Base-by-base conservation (phyloP, 2,888 invertebrate genomes). In the Lymantria monacha region DNA sequence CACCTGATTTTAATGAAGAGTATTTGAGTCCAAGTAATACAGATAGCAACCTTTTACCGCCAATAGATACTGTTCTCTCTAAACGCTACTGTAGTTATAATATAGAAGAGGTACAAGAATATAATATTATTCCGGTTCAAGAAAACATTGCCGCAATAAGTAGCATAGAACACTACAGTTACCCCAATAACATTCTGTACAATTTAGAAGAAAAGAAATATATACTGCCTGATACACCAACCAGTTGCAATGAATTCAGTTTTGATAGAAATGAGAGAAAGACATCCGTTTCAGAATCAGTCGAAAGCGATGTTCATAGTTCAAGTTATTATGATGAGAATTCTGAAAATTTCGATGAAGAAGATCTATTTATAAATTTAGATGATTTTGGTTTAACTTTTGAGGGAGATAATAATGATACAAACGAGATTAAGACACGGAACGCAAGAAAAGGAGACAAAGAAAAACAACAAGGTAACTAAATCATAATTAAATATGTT, bases 11-110 rank as follows among this genome's bases (percentile, higher is more conserved):
- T 42, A 83, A 81, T 57, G 87, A 87, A 56, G 85, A 85, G 44
- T 85, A 82, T 63, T 69, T 87, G 36, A 74, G 75, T 44, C 57
- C 80, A 3, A 66, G 70, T 11, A 55, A 71, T n/a, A 72, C 74
- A 46, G 87, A 85, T 14, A 79, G 73, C n/a, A 80, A 79, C 54
- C 61, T 78, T n/a, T 56, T 90, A n/a, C 91, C 91, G 0, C 83
- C 91, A 0, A 91, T 91, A 57, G 89, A 91, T 47, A 87, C 89
- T 13, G 90, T 83, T 10, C 88, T 91, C 70, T 86, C 90, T 1
- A 90, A 89, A 59, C 76, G 83, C 0, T 83, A 83, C 52, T 79
- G 79, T 63, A 86, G 76, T 53, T 88, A 76, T 55, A 83, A 69
- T 51, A 70, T 68, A 43, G 67, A 77, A 45, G 83, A 85, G 54